Percentiles rank a stretch among this genome's conserved stretches.
phyloP scores from a whole-genome alignment of 2,113 vertebrate genomes.

The Burhinus oedicnemus region DNA sequence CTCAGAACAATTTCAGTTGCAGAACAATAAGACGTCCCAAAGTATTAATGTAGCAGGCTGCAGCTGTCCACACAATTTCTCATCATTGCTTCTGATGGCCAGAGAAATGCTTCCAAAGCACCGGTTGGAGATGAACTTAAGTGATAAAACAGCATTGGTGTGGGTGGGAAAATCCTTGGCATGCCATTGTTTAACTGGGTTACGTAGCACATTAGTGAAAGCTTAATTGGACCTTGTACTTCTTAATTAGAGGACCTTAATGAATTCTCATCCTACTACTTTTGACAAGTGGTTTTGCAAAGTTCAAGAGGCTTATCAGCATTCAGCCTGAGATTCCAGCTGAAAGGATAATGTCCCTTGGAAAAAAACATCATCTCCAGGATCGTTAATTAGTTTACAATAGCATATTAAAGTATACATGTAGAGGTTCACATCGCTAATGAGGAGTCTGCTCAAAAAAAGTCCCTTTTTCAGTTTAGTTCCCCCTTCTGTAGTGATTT shows the following conservation, averaged over 20 bases:
- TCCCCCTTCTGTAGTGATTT: not conserved
- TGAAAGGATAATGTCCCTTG: not conserved
- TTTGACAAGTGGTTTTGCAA: conserved; percentile 33
- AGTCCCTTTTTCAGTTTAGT: not conserved
- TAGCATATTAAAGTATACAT: not conserved
- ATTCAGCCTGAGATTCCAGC: not conserved
- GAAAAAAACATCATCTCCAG: not conserved
- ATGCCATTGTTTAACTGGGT: not conserved
- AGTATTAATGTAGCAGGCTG: not conserved
- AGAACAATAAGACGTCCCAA: not conserved
- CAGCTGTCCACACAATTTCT: not conserved
- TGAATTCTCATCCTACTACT: not conserved
- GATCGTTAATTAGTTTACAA: not conserved
- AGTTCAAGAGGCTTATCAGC: conserved; percentile 40
- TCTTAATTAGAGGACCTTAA: conserved; percentile 18
- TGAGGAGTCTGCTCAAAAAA: not conserved
- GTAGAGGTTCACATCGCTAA: not conserved
- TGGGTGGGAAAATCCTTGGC: not conserved
- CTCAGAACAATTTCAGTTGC: not conserved
- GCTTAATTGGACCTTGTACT: conserved; percentile 36
- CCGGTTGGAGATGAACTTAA: not conserved
- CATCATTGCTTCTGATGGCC: not conserved
- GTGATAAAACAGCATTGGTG: not conserved
- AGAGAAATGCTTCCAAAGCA: not conserved
- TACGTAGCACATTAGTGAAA: not conserved